These are phyloP conservation scores for Microplitis mediator DNA, from an alignment of 1,140 invertebrate species.

Conservation along the genomic window DNA sequence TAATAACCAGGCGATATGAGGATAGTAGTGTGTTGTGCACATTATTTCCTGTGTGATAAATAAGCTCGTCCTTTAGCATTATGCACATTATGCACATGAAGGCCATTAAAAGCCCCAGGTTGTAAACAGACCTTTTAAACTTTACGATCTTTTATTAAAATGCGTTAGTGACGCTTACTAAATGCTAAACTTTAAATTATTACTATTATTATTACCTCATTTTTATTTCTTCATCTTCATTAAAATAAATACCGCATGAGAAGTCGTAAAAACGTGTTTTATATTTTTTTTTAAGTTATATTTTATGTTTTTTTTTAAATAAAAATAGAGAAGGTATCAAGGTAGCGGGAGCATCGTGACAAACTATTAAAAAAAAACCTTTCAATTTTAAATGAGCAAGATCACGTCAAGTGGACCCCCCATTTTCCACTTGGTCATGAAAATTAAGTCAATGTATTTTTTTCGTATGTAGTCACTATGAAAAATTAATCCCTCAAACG, in stretches of 20 bases:
- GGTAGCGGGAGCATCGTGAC: too few species aligned
- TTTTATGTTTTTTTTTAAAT: too few species aligned
- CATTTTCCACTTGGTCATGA: too few species aligned
- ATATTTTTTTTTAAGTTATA: neutral
- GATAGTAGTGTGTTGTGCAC: neutral
- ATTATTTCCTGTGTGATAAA: slow-evolving; percentile 25
- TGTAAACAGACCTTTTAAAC: slow-evolving; percentile 49
- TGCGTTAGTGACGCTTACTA: slow-evolving; percentile 31
- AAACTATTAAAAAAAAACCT: too few species aligned
- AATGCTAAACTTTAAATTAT: neutral
- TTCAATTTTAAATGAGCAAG: too few species aligned
- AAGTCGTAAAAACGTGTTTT: too few species aligned
- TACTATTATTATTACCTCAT: neutral
- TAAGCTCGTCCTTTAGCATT: slow-evolving; percentile 42
- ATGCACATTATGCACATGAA: slow-evolving; percentile 40
- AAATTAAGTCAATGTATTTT: too few species aligned
- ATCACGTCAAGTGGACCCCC: too few species aligned
- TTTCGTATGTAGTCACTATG: too few species aligned
- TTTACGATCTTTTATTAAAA: slow-evolving; percentile 43
- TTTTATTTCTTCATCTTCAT: neutral
- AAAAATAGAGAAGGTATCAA: too few species aligned
- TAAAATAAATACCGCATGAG: too few species aligned
- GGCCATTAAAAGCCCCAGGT: slow-evolving; percentile 30
- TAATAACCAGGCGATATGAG: slow-evolving; percentile 3
- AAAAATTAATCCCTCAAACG: too few species aligned